A percentile compares a stretch with the other conserved stretches of the same genome.
phyloP scores from a whole-genome alignment of 2,113 vertebrate species.

The Macaca mulatta region DNA sequence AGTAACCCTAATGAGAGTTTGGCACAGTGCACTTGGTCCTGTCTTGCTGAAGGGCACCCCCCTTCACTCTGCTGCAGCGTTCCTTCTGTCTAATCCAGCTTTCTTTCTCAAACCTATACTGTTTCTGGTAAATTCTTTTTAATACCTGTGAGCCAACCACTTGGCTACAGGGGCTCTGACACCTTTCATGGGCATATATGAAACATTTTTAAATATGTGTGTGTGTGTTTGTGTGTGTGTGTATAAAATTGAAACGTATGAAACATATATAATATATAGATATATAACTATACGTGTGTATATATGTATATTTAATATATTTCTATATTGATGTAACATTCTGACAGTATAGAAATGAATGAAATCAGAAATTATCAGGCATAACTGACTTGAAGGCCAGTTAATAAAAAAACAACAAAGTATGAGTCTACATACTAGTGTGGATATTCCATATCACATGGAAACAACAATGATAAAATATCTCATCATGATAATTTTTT shows the following conservation, averaged over 20 bases:
- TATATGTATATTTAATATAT: background rate
- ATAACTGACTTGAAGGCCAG: rapidly evolving
- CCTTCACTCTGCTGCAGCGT: too few species aligned
- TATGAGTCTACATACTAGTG: background rate
- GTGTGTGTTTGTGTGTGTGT: too few species aligned
- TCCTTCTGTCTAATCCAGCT: too few species aligned
- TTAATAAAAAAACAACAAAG: background rate
- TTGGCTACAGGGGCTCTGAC: too few species aligned
- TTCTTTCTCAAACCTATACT: too few species aligned
- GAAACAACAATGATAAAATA: background rate
- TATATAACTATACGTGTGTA: too few species aligned
- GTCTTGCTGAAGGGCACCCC: too few species aligned
- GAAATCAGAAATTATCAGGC: background rate
- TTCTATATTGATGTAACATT: background rate
- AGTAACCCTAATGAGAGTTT: too few species aligned
- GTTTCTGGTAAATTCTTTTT: too few species aligned
- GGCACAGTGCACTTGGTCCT: too few species aligned
- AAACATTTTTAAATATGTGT: background rate
- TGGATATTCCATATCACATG: background rate
- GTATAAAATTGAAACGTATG: background rate
- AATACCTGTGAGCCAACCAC: too few species aligned
- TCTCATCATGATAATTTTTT: background rate
- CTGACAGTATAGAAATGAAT: background rate
- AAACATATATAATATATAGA: background rate
- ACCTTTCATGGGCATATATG: background rate